Conservation (phyloP, 1,140 invertebrate species). For the Neelides sp. region DNA sequence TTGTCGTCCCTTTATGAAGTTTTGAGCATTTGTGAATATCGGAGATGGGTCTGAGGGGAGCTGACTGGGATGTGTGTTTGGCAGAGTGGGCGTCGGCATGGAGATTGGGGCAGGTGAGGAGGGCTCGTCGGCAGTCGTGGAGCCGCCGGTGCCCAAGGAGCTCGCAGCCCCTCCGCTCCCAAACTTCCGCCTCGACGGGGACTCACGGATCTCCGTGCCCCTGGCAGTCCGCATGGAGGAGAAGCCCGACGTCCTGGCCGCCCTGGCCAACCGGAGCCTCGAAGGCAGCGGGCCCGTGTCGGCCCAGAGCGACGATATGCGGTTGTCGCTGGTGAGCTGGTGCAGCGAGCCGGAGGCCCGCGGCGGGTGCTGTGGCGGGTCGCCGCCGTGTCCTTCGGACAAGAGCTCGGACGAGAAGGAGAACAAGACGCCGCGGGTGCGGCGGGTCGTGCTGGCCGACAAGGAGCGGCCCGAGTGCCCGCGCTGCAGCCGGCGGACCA, state of each 20-base stretch:
- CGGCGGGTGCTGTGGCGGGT: neutral
- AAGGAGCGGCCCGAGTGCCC: conserved; percentile 16
- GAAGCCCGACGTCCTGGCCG: neutral
- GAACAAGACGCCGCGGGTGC: conserved; percentile 23
- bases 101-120: neutral
- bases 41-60: no score
- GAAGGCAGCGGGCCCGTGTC: conserved; percentile 21
- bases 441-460: neutral
- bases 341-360: conserved; percentile 22
- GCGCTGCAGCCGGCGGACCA: conserved; percentile 16
- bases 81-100: no score
- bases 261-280: neutral
- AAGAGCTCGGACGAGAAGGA: conserved; percentile 23
- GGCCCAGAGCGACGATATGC: conserved; percentile 23
- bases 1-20: no score
- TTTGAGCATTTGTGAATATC: no score
- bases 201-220: neutral
- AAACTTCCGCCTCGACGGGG: neutral
- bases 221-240: neutral
- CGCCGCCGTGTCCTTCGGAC: neutral
- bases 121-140: neutral
- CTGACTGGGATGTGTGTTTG: no score
- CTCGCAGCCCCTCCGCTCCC: conserved; percentile 2
- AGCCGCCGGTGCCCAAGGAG: neutral
- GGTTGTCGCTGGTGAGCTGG: conserved; percentile 27